Conservation (phyloP, 1,140 invertebrate genomes). For the Zaprionus taronus region DNA sequence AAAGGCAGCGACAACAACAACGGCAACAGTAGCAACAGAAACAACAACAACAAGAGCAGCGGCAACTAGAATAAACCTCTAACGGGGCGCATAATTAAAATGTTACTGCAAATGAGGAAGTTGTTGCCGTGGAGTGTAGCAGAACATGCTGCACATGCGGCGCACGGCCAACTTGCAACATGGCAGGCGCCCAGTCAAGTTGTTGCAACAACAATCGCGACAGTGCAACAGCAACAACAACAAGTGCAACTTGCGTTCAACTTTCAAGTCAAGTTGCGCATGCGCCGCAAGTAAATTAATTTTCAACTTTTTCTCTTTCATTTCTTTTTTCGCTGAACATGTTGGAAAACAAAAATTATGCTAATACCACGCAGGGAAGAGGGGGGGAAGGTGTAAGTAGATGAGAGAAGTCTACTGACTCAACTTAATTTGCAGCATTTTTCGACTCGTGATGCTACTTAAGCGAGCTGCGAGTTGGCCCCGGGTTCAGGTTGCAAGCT, state of each 20-base stretch:
- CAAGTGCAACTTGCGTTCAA: constrained; percentile 41
- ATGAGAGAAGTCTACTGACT: constrained; percentile 8
- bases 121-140: constrained; percentile 41
- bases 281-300: constrained; percentile 76
- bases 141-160: constrained; percentile 44
- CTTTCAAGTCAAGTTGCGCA: constrained; percentile 68
- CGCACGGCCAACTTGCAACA: constrained; percentile 26
- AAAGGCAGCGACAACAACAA: constrained; percentile 8
- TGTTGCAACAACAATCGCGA: constrained; percentile 29
- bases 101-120: constrained; percentile 79
- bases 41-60: constrained; percentile 35
- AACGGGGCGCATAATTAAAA: constrained; percentile 79
- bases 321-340: constrained; percentile 38
- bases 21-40: constrained; percentile 3
- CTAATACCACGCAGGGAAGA: constrained; percentile 41
- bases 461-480: constrained; percentile 27
- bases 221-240: constrained; percentile 23
- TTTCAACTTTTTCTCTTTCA: constrained; percentile 59
- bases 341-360: constrained; percentile 59
- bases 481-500: constrained; percentile 5
- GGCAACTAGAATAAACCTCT: constrained; percentile 33
- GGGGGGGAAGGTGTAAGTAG: background rate
- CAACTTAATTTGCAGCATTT: constrained; percentile 62
- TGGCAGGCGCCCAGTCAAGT: constrained; percentile 36
- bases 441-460: constrained; percentile 39